Conservation (phyloP, 1,140 invertebrate species). For the Hylaeus volcanicus region DNA sequence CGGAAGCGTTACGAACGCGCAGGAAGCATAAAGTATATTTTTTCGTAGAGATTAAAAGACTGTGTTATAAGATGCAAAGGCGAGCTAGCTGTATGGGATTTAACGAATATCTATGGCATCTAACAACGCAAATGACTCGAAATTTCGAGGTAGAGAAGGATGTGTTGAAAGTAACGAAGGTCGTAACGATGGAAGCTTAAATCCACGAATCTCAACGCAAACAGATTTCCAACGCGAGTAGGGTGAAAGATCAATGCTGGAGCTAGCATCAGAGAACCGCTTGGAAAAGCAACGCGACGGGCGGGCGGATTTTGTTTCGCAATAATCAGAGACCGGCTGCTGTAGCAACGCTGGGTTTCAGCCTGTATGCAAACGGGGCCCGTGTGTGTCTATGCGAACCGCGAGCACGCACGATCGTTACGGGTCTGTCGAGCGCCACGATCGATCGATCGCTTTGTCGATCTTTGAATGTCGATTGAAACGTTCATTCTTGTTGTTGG, state of each 20-base stretch:
- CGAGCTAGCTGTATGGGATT: no score
- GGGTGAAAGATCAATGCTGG: constrained; percentile 45
- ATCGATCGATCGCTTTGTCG: constrained; percentile 43
- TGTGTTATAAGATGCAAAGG: not conserved
- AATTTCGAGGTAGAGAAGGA: no score
- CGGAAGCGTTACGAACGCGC: constrained; percentile 17
- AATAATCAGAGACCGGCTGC: constrained; percentile 24
- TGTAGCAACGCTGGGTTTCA: not conserved
- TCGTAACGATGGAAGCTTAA: no score
- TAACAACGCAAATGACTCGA: no score
- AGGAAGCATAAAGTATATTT: constrained; percentile 27
- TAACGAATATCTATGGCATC: no score
- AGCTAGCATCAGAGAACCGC: constrained; percentile 27
- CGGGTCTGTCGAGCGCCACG: constrained; percentile 26
- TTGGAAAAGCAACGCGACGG: constrained; percentile 32
- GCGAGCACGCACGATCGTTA: constrained; percentile 34
- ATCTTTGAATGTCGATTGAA: constrained; percentile 34
- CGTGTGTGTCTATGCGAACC: constrained; percentile 2
- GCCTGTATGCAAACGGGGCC: constrained; percentile 11
- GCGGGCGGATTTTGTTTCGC: constrained; percentile 39
- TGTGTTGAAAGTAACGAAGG: no score
- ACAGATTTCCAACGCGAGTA: not conserved
- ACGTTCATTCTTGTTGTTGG: constrained; percentile 38
- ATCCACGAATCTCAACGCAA: no score
- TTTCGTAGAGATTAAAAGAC: not conserved